These are phyloP conservation scores for Sinopyrophorus schimmeli DNA, from an alignment of 2,888 invertebrate genomes.

Conservation along the genomic window DNA sequence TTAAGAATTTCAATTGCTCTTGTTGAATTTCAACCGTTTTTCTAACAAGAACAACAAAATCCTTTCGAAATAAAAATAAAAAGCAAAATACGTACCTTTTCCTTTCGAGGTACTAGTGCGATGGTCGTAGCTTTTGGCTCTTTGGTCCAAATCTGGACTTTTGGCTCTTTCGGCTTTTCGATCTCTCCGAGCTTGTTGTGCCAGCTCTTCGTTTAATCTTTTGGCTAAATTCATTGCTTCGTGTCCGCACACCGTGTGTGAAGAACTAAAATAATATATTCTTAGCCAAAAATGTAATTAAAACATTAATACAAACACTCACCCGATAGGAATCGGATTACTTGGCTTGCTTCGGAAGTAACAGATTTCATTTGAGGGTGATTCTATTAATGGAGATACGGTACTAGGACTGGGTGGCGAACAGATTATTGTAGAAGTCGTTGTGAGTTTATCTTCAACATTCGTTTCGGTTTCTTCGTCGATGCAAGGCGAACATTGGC, in stretches of 20 bases:
- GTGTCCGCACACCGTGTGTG: slow-evolving; percentile 79
- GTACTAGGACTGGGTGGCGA: slow-evolving; percentile 20
- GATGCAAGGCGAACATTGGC: slow-evolving; percentile 62
- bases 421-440: slow-evolving; percentile 18
- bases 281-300: too few species aligned
- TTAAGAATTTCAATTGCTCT: too few species aligned
- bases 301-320: slow-evolving; percentile 1
- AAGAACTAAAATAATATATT: slow-evolving; percentile 57
- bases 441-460: slow-evolving; percentile 42
- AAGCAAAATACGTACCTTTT: slow-evolving; percentile 57
- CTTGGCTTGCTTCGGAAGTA: slow-evolving; percentile 68
- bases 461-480: slow-evolving; percentile 70
- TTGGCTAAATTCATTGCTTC: slow-evolving; percentile 78
- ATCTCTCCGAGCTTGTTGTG: slow-evolving; percentile 49
- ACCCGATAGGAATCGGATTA: slow-evolving; percentile 79
- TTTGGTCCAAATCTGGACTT: slow-evolving; percentile 63
- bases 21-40: too few species aligned
- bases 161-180: slow-evolving; percentile 49
- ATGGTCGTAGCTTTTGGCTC: slow-evolving; percentile 71
- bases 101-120: slow-evolving; percentile 57
- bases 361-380: too few species aligned
- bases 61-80: background rate
- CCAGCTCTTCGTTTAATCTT: slow-evolving; percentile 67
- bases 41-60: slow-evolving; percentile 1
- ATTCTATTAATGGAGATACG: slow-evolving; percentile 33